These are phyloP conservation scores for Daphoenositta chrysoptera DNA, from an alignment of 2,113 vertebrate genomes.

Conservation along the genomic window DNA sequence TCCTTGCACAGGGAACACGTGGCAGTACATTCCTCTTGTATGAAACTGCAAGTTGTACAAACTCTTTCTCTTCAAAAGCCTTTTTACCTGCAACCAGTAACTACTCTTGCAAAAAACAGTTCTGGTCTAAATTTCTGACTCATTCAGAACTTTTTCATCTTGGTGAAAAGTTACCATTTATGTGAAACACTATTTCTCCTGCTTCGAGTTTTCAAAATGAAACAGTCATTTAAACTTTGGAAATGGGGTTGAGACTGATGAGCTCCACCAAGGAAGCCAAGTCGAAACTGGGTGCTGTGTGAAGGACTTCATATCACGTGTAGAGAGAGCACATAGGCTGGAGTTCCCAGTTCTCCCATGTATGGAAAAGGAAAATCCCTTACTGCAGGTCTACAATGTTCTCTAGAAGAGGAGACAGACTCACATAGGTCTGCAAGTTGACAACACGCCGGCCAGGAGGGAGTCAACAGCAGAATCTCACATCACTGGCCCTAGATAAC, in stretches of 20 bases:
- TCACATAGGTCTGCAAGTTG: background rate
- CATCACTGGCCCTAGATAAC: background rate
- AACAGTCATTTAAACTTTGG: background rate
- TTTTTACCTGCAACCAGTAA: background rate
- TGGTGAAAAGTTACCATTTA: background rate
- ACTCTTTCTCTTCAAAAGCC: background rate
- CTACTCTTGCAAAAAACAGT: background rate
- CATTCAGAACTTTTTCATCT: background rate
- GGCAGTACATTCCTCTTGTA: background rate
- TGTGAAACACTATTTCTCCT: background rate
- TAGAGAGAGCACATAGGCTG: accelerated
- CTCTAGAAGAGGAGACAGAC: background rate
- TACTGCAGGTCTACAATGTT: background rate
- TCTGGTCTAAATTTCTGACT: background rate
- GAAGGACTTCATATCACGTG: accelerated
- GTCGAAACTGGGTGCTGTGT: background rate
- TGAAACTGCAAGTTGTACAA: background rate
- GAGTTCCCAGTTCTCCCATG: background rate
- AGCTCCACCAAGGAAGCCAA: background rate
- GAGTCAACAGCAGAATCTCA: background rate
- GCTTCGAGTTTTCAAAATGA: background rate
- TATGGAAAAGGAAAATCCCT: background rate
- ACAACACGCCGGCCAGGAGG: background rate
- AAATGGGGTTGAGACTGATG: background rate
- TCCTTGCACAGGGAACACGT: background rate